Evolutionary conservation across 2,797 vertebrate genomes (phyloP), one percentile per base, ranked within the genome.

Genomic region (Mycteria americana): DNA sequence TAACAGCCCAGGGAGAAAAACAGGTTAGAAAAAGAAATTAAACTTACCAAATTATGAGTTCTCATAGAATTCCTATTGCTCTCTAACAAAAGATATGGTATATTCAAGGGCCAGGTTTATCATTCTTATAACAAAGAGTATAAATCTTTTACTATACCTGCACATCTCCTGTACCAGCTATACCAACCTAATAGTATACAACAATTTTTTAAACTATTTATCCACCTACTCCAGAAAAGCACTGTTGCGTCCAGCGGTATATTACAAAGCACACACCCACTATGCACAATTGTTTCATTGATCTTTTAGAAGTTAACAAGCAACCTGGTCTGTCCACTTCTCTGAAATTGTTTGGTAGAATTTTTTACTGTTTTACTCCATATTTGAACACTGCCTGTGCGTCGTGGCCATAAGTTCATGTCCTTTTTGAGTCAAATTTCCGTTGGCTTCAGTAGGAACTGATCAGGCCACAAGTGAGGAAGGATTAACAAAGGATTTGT

Each of bases 401-500:
- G 33, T 62, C 0, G 0, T 5, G 10, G 39, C 18, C 24, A 13
- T 85, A 87, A 91, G 21, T 92, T 82, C 13, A 9, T 57, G 81
- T 64, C 48, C 5, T 77, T 91, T 86, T 85, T 77, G 39, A 81
- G 41, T 88, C 45, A 88, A 85, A 93, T 85, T 95, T 67, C 48
- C 11, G 6, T 68, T 68, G 62, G 57, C 53, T 89, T 88, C 37
- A 53, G 50, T 53, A 92, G 84, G 35, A 95, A 73, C 78, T 88
- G 62, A 39, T 12, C 37, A 69, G 64, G 37, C 65, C 75, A 65
- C 86, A 62, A 77, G 75, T 77, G 75, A 95, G 54, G 56, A 87
- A 92, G 88, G 90, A 96, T 94, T 96, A 96, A 88, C 78, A 64
- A 85, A 97, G 92, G 92, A 93, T 95, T 97, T 96, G 72, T 84